Base-by-base conservation (phyloP, 1,140 invertebrate genomes). In the Drosophila nannoptera region DNA sequence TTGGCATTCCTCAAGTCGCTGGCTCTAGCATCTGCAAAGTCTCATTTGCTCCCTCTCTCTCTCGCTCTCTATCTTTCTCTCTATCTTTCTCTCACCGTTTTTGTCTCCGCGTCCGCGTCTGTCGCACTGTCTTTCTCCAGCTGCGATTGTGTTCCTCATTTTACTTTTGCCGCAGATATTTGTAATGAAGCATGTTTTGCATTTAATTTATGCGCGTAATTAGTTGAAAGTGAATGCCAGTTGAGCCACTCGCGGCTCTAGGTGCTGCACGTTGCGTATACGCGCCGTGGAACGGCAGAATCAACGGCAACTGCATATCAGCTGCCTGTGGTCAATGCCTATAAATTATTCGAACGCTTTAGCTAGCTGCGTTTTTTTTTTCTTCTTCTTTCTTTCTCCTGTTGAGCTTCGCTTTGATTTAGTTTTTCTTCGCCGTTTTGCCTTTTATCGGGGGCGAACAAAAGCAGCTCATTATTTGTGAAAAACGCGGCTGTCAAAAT, bases 401-500 rank as follows among this genome's bases (percentile, higher is more conserved):
- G 33, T 7, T 22, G 35, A 22, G 22, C 1, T 22, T 22, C 22
- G 22, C 22, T 22, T 22, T 22, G 22, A 22, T 22, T 22, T 22
- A 22, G 22, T 22, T 50, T 69, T 69, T 62, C 45, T 42, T 64
- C 65, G 52, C 14, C 22, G 16, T 31, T 46, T 7, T 22, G 35
- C 12, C 33, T 35, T 11, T 54, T 54, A 12, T 49, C 32, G 31
- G 36, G 31, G 36, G 52, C 67, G 31, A 72, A 68, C 78, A 75
- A 78, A 78, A 78, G 72, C 78, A 83, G 75, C 80, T 83, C 81
- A 83, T 83, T 83, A 83, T 77, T 83, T 83, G 69, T 72, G 64
- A 84, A 83, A 83, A 83, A 77, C 68, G 80, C 76, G 81, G 55
- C 80, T 83, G 80, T 83, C 80, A 83, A 83, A 83, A 83, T 78